Evolutionary conservation across 2,113 vertebrate species (phyloP).

Genomic region (Lontra canadensis): DNA sequence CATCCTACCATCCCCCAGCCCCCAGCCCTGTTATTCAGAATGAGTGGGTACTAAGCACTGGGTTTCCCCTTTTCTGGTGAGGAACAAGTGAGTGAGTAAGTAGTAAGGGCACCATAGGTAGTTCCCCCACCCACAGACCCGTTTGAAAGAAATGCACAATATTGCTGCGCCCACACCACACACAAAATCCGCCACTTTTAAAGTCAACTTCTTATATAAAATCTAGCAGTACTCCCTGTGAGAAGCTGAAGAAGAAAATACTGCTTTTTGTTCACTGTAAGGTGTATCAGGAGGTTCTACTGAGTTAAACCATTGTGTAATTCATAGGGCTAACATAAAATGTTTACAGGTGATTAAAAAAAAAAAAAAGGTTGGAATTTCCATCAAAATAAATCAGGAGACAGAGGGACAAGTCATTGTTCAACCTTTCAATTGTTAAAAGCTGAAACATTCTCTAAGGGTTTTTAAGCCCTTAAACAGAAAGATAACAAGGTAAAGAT

Average conservation of each 20-base stretch:
- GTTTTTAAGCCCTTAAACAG: neutral
- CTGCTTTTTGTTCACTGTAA: neutral
- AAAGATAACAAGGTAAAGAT: conserved; percentile 7
- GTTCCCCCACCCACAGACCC: conserved; percentile 65
- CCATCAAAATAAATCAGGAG: neutral
- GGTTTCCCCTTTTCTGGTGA: conserved; percentile 70
- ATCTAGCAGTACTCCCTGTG: neutral
- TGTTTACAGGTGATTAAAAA: conserved; percentile 35
- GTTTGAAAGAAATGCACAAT: conserved; percentile 37
- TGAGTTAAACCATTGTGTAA: neutral
- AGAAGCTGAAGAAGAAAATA: neutral
- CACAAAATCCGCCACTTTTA: neutral
- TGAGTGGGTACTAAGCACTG: neutral
- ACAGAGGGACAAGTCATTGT: neutral
- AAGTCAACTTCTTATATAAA: conserved; percentile 28
- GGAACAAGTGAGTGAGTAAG: conserved; percentile 43
- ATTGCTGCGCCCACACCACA: neutral
- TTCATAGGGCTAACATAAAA: neutral
- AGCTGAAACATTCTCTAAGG: neutral
- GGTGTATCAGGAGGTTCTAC: neutral
- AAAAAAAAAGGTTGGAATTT: neutral
- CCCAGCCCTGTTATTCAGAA: neutral
- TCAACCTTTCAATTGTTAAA: neutral
- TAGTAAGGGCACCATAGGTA: conserved; percentile 34
- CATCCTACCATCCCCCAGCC: neutral